These are phyloP conservation scores for Philaethria dido DNA, from an alignment of 2,888 invertebrate genomes.

Conservation along the genomic window DNA sequence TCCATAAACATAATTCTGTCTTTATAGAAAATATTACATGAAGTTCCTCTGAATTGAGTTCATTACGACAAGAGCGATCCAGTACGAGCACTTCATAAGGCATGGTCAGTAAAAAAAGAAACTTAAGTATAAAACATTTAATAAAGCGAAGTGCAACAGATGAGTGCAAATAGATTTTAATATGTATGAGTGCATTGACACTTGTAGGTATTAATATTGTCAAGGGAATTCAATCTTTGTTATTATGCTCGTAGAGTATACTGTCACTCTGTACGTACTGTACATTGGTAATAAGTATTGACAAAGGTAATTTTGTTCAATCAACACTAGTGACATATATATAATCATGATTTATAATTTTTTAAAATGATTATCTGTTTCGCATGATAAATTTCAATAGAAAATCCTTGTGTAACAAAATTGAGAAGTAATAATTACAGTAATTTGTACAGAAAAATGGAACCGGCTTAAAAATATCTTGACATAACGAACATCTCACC, in stretches of 20 bases:
- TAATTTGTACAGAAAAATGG: too few relatives aligned
- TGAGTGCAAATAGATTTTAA: slow-evolving; percentile 54
- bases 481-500: too few relatives aligned
- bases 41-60: background rate
- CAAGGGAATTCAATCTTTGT: slow-evolving; percentile 40
- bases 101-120: slow-evolving; percentile 40
- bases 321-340: slow-evolving; percentile 44
- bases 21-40: background rate
- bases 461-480: too few relatives aligned
- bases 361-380: slow-evolving; percentile 28
- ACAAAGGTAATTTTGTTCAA: slow-evolving; percentile 50
- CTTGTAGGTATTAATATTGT: slow-evolving; percentile 37
- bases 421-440: too few relatives aligned
- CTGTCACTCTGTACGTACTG: slow-evolving; percentile 16
- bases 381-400: background rate
- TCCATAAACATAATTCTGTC: background rate
- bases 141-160: slow-evolving; percentile 50
- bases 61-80: slow-evolving; percentile 6
- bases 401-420: background rate
- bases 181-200: slow-evolving; percentile 53
- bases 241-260: slow-evolving; percentile 36
- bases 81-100: slow-evolving; percentile 32
- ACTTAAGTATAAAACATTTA: slow-evolving; percentile 48
- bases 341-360: slow-evolving; percentile 43
- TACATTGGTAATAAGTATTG: slow-evolving; percentile 43